A percentile compares a stretch with the other conserved stretches of the same genome.
These are phyloP conservation scores for Bombylius major DNA, from an alignment of 2,888 invertebrate species.

Conservation along the genomic window DNA sequence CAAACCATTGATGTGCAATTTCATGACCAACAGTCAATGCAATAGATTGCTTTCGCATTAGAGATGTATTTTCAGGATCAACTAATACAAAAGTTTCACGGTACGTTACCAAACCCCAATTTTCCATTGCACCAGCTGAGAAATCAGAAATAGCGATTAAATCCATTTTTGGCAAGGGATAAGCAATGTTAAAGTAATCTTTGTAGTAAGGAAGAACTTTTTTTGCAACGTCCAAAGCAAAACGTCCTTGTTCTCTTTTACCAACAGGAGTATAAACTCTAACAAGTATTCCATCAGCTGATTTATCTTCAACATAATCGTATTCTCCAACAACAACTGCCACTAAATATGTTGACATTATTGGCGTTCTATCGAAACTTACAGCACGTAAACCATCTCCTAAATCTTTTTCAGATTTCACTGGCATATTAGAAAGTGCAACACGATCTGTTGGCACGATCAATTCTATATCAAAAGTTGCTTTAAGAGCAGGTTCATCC, in stretches of 20 bases:
- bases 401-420: slow-evolving; percentile 38
- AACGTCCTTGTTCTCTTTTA: slow-evolving; percentile 82
- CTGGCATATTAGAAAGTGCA: slow-evolving; percentile 88
- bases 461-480: slow-evolving; percentile 82
- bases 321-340: slow-evolving; percentile 92
- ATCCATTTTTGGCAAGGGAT: slow-evolving; percentile 93
- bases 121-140: slow-evolving; percentile 94
- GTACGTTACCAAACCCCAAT: slow-evolving; percentile 92
- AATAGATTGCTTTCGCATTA: slow-evolving; percentile 70
- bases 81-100: slow-evolving; percentile 83
- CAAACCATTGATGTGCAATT: slow-evolving; percentile 97
- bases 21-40: slow-evolving; percentile 87
- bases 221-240: slow-evolving; percentile 85
- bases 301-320: slow-evolving; percentile 78
- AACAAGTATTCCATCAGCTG: slow-evolving; percentile 68
- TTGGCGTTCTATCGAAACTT: slow-evolving; percentile 70
- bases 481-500: slow-evolving; percentile 95
- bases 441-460: slow-evolving; percentile 68
- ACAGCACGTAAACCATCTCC: slow-evolving; percentile 41
- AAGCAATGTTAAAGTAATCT: slow-evolving; percentile 87
- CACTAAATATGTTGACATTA: slow-evolving; percentile 92
- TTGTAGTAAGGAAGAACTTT: slow-evolving; percentile 88
- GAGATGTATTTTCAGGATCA: slow-evolving; percentile 81
- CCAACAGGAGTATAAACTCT: slow-evolving; percentile 79
- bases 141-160: slow-evolving; percentile 94